Base-by-base conservation (phyloP, 2,113 vertebrate species). In the Tragelaphus scriptus region DNA sequence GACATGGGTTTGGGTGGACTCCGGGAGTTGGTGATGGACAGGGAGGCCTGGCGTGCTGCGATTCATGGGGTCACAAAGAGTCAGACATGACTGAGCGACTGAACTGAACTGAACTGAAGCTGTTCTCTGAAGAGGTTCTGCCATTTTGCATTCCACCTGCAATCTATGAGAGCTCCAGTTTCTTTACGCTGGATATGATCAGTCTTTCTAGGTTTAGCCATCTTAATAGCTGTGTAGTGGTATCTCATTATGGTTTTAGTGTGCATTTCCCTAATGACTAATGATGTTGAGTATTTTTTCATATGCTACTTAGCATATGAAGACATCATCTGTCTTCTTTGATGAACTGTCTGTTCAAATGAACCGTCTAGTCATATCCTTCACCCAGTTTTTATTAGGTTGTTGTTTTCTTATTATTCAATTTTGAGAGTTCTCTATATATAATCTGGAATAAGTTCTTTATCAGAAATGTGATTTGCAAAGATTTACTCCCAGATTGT, bases 81-180 rank as follows among this genome's bases (percentile, higher is more conserved):
- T 2, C 0, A 0, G 61, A 65, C 61, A 65, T 1, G 0, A 65
- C 30, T 65, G 30, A 32, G 61, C 0, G 14, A 32, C 61, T 65
- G 30, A 32, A 32, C 61, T 65, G 28, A 15, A 30, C 28, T 30
- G 14, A 63, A 32, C 61, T 16, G 30, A 36, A 36, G n/a, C 81
- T 56, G 51, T 84, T 84, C 56, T 56, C 81, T 14, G 13, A 56
- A 56, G 21, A 25, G 32, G 21, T 56, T 36, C 4, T 56, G 13
- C 79, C 81, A 36, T 25, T 56, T 84, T 84, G 19, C 32, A 84
- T 56, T 84, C 12, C 32, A 9, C 3, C 81, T 36, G 51, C 53
- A 36, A 21, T 36, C 53, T 55, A 15, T 84, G 51, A 56, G 51
- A 84, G 81, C 23, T 84, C 51, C 17, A 36, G 51, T 55, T 36